These are phyloP conservation scores for Ericerus pela DNA, from an alignment of 1,140 invertebrate species.

Conservation along the genomic window DNA sequence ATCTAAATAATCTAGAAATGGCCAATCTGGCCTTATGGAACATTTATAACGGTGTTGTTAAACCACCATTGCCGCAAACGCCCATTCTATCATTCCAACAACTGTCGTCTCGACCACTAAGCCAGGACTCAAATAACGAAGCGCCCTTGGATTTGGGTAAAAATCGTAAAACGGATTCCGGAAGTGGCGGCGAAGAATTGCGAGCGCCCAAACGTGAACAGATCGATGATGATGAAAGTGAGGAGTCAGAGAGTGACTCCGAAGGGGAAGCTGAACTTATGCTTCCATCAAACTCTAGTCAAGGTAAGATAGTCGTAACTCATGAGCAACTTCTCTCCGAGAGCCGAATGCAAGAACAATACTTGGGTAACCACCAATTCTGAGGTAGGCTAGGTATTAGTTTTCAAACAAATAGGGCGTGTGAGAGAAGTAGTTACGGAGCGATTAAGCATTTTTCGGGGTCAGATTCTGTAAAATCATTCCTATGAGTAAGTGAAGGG, in stretches of 20 bases:
- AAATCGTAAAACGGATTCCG: not conserved
- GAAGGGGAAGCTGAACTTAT: not conserved
- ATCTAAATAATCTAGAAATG: slow-evolving; percentile 2
- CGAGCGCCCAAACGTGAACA: not conserved
- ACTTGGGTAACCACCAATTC: too few relatives aligned
- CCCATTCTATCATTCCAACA: slow-evolving; percentile 4
- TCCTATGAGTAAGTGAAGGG: too few relatives aligned
- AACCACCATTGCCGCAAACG: not conserved
- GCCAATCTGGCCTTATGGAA: slow-evolving; percentile 1
- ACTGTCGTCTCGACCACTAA: not conserved
- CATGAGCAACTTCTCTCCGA: too few relatives aligned
- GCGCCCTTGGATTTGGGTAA: slow-evolving; percentile 1
- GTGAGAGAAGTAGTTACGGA: too few relatives aligned
- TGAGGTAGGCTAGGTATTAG: too few relatives aligned
- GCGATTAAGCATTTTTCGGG: too few relatives aligned
- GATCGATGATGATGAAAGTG: not conserved
- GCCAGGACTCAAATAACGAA: not conserved
- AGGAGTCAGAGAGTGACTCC: not conserved
- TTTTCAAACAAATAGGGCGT: too few relatives aligned
- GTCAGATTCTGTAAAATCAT: too few relatives aligned
- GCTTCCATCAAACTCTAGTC: slow-evolving; percentile 1
- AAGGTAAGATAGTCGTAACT: too few relatives aligned
- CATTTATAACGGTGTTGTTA: not conserved
- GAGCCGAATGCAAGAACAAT: too few relatives aligned
- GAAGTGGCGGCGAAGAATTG: not conserved